Evolutionary conservation across 2,888 invertebrate genomes (phyloP), one percentile per base, ranked within the genome.

Genomic region (Acheta domesticus): DNA sequence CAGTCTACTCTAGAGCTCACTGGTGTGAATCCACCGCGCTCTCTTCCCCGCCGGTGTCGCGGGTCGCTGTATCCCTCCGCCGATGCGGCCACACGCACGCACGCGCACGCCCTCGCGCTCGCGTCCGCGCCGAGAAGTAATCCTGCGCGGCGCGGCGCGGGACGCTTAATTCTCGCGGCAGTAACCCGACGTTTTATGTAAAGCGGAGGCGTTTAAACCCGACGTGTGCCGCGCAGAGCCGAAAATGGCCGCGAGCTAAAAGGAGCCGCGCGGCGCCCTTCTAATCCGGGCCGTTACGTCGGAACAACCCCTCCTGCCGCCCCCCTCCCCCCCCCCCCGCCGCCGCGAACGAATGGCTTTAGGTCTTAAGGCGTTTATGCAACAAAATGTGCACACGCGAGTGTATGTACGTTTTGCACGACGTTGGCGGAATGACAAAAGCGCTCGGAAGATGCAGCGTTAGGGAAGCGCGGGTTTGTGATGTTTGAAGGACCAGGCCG

Each of bases 151-250:
- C 62, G 16, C 62, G 14, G 14, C 62, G 16, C n/a, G 62, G 14
- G 16, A 62, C 62, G n/a, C 62, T 62, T 62, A 62, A 62, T 62
- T 62, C 62, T 62, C 62, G 62, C 14, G 62, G 62, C 62, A 5
- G 62, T 62, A 62, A 62, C 62, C 62, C n/a, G 62, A 19, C 62
- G 62, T 62, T 62, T 62, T 62, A 62, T 62, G 62, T 62, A 62
- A 62, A 62, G 62, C n/a, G 62, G n/a, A n/a, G 62, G 62, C 62
- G 62, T 12, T 62, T 62, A 62, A 62, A 62, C 62, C 62, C 14
- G 62, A 62, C 62, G 62, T 62, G 62, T 62, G 62, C 62, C 14
- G 62, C 62, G 14, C n/a, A 62, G n/a, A 19, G 62, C 62, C 62
- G 62, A 62, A 62, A 62, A 62, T 62, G 62, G 62, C n/a, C n/a